Conservation (phyloP, 2,888 invertebrate species). For the Rotaria magnacalcarata region DNA sequence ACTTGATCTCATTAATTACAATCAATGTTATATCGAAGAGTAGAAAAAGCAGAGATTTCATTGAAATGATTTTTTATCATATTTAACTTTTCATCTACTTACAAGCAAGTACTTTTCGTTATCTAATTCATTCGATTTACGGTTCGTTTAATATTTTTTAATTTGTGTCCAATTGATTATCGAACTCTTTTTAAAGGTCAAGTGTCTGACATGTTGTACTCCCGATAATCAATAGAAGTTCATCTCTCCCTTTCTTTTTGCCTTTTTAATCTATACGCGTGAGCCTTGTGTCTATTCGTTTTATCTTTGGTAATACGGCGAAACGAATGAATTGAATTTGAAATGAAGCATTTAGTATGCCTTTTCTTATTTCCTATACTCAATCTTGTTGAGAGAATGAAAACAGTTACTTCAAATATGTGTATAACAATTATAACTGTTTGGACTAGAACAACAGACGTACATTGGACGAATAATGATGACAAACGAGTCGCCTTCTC, state of each 20-base stretch:
- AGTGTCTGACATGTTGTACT: constrained; percentile 20
- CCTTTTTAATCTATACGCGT: not conserved
- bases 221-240: constrained; percentile 22
- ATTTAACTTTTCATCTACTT: too few species aligned
- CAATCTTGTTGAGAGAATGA: not conserved
- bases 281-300: not conserved
- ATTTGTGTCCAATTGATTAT: constrained; percentile 18
- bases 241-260: not conserved
- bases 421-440: constrained; percentile 18
- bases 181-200: constrained; percentile 19
- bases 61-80: not conserved
- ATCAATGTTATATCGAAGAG: too few species aligned
- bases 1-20: not conserved
- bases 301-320: constrained; percentile 29
- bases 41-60: not conserved
- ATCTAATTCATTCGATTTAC: constrained; percentile 11
- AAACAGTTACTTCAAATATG: constrained; percentile 12
- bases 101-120: not conserved
- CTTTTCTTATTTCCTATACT: not conserved
- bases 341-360: not conserved
- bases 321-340: constrained; percentile 26
- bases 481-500: not conserved
- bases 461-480: constrained; percentile 1
- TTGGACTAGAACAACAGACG: constrained; percentile 27
- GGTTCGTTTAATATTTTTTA: constrained; percentile 18